Conservation (phyloP, 2,113 vertebrate genomes). For the Riparia riparia region DNA sequence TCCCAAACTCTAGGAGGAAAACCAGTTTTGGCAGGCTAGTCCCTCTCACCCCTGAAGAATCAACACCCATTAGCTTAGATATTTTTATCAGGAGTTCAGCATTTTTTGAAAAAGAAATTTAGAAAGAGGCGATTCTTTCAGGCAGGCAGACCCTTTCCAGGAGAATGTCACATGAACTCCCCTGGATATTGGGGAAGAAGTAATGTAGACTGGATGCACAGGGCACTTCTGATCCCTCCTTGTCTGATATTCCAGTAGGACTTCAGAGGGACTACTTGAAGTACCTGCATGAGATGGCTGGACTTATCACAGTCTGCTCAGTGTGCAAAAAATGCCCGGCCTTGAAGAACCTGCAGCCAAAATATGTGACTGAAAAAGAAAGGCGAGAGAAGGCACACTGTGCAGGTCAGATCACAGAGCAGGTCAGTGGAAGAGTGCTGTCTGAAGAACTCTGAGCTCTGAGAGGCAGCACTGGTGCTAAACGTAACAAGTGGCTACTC, state of each 20-base stretch:
- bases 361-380: background rate
- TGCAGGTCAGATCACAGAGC: rapidly evolving
- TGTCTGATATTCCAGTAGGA: background rate
- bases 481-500: background rate
- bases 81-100: background rate
- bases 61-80: background rate
- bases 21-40: background rate
- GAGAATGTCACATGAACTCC: background rate
- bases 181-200: background rate
- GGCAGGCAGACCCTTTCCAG: background rate
- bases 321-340: background rate
- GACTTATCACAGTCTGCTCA: background rate
- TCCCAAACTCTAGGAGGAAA: background rate
- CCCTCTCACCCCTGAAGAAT: background rate
- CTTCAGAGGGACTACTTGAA: background rate
- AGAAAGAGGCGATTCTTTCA: background rate
- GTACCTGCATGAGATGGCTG: background rate
- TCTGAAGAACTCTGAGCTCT: background rate
- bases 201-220: background rate
- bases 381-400: background rate
- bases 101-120: background rate
- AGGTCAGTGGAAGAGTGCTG: background rate
- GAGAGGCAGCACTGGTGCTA: background rate
- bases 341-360: background rate
- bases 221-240: background rate